Percentiles rank a stretch among this genome's conserved stretches.
Conservation (phyloP, 2,888 invertebrate species). For the Trichogramma evanescens region DNA sequence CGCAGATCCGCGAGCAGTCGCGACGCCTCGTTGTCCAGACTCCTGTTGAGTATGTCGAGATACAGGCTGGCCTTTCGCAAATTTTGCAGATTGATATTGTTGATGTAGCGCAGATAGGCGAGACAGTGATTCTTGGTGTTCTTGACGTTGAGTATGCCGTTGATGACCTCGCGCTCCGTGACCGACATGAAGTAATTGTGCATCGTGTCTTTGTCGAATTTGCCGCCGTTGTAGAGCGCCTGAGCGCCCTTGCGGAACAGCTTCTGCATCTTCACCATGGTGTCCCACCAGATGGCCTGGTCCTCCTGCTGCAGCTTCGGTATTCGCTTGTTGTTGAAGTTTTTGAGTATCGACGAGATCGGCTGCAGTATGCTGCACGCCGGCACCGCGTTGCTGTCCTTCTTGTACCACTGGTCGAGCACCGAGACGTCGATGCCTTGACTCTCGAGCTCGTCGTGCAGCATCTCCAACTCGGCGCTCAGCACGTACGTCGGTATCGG, state of each 20-base stretch:
- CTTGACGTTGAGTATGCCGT: conserved; percentile 86
- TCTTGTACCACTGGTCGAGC: conserved; percentile 91
- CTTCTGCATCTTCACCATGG: conserved; percentile 89
- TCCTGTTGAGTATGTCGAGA: conserved; percentile 86
- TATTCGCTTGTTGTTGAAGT: conserved; percentile 96
- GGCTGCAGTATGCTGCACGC: conserved; percentile 92
- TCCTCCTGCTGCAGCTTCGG: conserved; percentile 94
- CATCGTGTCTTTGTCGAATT: conserved; percentile 85
- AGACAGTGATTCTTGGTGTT: conserved; percentile 93
- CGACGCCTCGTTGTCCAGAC: conserved; percentile 88
- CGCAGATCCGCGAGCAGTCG: conserved; percentile 80
- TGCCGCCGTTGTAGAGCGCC: conserved; percentile 74
- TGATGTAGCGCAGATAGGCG: conserved; percentile 91
- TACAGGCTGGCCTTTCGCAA: conserved; percentile 89
- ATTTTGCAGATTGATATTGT: conserved; percentile 94
- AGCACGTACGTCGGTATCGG: conserved; percentile 94
- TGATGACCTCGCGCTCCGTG: conserved; percentile 95
- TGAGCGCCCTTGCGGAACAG: conserved; percentile 84
- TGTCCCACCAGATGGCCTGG: conserved; percentile 97
- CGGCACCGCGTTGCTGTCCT: conserved; percentile 93
- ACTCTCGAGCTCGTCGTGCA: conserved; percentile 77
- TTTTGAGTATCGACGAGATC: conserved; percentile 91
- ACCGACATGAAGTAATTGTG: conserved; percentile 99
- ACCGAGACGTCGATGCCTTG: conserved; percentile 76
- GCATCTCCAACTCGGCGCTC: conserved; percentile 80